Evolutionary conservation across 2,888 invertebrate genomes (phyloP), one percentile per base, ranked within the genome.

Genomic region (Tachina grossa): DNA sequence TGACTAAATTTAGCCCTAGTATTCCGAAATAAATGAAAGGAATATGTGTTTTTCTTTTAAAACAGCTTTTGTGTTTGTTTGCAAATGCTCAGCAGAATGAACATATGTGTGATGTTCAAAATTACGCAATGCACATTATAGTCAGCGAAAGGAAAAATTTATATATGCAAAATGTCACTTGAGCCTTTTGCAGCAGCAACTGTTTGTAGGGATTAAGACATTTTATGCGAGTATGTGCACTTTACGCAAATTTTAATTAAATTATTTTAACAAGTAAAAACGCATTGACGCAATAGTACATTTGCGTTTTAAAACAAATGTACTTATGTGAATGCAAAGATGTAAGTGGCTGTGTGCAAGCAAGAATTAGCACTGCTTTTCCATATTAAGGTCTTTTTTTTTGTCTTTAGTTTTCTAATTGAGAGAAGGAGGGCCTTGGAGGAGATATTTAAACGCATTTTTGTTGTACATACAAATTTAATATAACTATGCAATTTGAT

Each of bases 401-500:
- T 57, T 59, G 43, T 45, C 59, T n/a, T 16, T 69, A 2, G 31
- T 16, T 61, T 43, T 53, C 14, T 49, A 9, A 31, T 49, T 51
- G 19, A 65, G 63, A 49, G 51, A 61, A 77, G 51, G 68, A 83
- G 57, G 16, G 80, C 78, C 77, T 51, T 61, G 69, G 31, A 80
- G 69, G 31, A 80, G 69, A 68, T 74, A 87, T 83, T 83, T 87
- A 81, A 83, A 76, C 74, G 74, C 77, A 75, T 76, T 81, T 63
- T 53, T 43, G 65, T 6, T 5, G 41, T 9, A 59, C 39, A 59
- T 31, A 9, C 9, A 41, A 3, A 59, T 8, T 31, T 14, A 31
- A 3, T 31, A 31, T 31, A 31, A n/a, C n/a, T 31, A 31, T 31
- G 31, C 6, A 6, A 31, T 31, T 31, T 31, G 3, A 31, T 31